phyloP scores from a whole-genome alignment of 2,888 invertebrate species.

The Heliconius ismenius region DNA sequence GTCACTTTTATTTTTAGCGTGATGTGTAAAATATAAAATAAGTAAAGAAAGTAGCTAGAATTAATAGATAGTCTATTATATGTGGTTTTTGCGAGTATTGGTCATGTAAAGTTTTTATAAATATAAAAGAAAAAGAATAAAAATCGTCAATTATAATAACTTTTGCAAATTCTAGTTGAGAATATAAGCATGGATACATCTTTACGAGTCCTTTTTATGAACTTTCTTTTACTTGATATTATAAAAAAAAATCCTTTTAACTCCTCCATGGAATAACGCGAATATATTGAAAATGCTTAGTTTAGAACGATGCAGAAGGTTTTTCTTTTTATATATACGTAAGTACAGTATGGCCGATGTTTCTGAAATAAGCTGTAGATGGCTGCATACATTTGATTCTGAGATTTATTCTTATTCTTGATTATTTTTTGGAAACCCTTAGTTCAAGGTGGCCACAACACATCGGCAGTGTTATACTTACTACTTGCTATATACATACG shows the following conservation, averaged over 20 bases:
- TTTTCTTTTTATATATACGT: constrained; percentile 32
- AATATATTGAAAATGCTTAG: neutral
- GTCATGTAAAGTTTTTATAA: constrained; percentile 15
- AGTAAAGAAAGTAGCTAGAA: neutral
- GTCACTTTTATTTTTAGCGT: neutral
- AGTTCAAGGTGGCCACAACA: neutral
- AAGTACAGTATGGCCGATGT: neutral
- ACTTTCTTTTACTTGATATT: neutral
- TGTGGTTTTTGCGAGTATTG: constrained; percentile 5
- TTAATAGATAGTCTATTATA: constrained; percentile 14
- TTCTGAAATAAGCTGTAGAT: neutral
- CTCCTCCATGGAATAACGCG: constrained; percentile 13
- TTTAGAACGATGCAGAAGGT: constrained; percentile 39
- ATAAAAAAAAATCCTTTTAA: neutral
- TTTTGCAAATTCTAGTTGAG: constrained; percentile 15
- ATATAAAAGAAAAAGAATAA: neutral
- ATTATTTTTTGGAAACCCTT: neutral
- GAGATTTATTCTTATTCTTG: neutral
- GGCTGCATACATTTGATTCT: neutral
- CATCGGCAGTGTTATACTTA: neutral
- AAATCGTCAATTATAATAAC: constrained; percentile 21
- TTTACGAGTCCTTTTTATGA: neutral
- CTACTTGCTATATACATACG: neutral
- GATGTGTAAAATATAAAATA: neutral
- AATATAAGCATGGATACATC: constrained; percentile 1